Conservation (phyloP, 64 coral and sea anemone species). For the Astreopora myriophthalma region DNA sequence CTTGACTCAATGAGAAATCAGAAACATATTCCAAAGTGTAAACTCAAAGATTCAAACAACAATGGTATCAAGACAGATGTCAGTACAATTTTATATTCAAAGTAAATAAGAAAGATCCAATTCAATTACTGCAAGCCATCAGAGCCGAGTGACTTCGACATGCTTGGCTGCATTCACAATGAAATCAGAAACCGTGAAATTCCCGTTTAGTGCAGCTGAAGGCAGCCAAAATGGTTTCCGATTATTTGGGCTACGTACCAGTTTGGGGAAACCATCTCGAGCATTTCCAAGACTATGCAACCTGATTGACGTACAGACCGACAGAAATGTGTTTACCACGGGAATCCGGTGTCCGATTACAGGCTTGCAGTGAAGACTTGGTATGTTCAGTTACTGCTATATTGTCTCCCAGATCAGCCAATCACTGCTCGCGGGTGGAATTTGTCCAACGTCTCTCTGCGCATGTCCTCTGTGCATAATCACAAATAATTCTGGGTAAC, state of each 20-base stretch:
- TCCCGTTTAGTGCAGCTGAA: not conserved
- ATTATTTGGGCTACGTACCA: not conserved
- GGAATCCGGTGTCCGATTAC: conserved; percentile 43
- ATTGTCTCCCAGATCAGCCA: conserved; percentile 57
- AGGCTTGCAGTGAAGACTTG: not conserved
- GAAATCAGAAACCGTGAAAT: conserved; percentile 21
- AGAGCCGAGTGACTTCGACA: conserved; percentile 17
- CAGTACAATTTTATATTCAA: conserved; percentile 33
- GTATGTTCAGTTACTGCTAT: conserved; percentile 36
- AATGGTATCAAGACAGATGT: conserved; percentile 40
- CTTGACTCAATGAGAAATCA: not conserved
- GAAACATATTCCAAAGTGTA: not conserved
- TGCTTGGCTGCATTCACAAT: not conserved
- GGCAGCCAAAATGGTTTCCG: not conserved
- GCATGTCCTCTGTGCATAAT: conserved; percentile 76
- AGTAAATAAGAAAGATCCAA: conserved; percentile 44
- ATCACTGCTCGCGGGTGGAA: conserved; percentile 85
- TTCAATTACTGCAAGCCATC: conserved; percentile 36
- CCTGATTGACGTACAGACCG: conserved; percentile 23
- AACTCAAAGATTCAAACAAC: not conserved
- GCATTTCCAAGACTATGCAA: not conserved
- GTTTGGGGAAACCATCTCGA: not conserved
- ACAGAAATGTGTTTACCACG: conserved; percentile 26
- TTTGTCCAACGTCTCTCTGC: conserved; percentile 51
- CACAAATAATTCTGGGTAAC: conserved; percentile 91